phyloP scores from a whole-genome alignment of 1,140 invertebrate genomes.

The Diploscapter pachys region DNA sequence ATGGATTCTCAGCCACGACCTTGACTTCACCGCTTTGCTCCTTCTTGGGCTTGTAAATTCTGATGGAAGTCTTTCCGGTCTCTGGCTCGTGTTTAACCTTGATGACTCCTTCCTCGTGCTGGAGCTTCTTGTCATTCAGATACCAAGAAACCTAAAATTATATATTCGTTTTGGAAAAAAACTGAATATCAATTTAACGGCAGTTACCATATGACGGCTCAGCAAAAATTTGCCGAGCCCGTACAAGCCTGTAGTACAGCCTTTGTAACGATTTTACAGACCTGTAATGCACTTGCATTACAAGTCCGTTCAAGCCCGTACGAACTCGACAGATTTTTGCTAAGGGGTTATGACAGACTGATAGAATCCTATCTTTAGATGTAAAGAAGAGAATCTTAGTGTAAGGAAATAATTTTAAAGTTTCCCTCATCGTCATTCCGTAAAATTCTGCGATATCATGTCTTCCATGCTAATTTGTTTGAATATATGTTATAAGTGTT shows the following conservation, averaged over 20 bases:
- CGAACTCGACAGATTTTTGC: neutral
- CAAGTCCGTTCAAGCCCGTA: no score
- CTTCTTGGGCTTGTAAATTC: conserved; percentile 29
- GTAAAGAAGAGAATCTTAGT: neutral
- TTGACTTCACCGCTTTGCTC: conserved; percentile 43
- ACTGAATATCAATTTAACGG: no score
- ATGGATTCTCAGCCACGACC: conserved; percentile 69
- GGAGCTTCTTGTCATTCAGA: conserved; percentile 59
- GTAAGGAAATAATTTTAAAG: no score
- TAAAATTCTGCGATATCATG: no score
- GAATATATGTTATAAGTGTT: neutral
- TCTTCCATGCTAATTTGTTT: no score
- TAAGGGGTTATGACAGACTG: neutral
- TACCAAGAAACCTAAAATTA: conserved; percentile 74
- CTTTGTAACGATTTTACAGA: no score
- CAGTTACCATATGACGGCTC: no score
- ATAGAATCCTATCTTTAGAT: neutral
- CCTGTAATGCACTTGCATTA: no score
- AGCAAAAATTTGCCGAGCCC: no score
- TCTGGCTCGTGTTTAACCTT: conserved; percentile 48
- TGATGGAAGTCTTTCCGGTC: conserved; percentile 31
- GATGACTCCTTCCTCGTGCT: conserved; percentile 37
- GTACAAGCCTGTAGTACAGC: no score
- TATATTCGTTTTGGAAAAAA: neutral
- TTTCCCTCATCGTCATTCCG: no score